phyloP scores from a whole-genome alignment of 2,113 vertebrate genomes.

The Equus przewalskii region DNA sequence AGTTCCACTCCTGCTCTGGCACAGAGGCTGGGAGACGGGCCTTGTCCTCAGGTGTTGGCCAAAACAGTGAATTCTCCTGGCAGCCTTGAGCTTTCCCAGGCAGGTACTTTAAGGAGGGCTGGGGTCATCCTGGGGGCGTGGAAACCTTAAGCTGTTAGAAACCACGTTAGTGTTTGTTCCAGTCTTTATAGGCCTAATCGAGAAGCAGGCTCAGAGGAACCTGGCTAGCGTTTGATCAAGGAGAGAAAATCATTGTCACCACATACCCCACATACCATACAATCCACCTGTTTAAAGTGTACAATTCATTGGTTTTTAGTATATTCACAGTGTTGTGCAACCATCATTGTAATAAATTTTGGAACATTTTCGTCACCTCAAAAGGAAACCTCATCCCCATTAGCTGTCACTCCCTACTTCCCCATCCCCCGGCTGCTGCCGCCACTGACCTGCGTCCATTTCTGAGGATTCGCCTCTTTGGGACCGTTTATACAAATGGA shows the following conservation, averaged over 20 bases:
- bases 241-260: neutral
- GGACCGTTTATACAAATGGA: neutral
- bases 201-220: neutral
- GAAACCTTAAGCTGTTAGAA: neutral
- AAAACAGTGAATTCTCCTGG: no score
- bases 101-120: neutral
- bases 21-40: neutral
- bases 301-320: neutral
- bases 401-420: neutral
- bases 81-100: neutral
- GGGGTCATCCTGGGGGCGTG: neutral
- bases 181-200: neutral
- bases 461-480: neutral
- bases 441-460: neutral
- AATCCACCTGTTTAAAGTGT: neutral
- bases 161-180: no score
- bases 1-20: neutral
- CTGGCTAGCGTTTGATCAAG: neutral
- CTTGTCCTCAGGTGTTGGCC: neutral
- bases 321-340: neutral
- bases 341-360: no score
- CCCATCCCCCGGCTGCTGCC: neutral
- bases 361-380: neutral
- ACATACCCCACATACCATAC: neutral
- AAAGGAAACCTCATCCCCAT: accelerated